These are phyloP conservation scores for Spodoptera littoralis DNA, from an alignment of 2,888 invertebrate genomes.

Conservation along the genomic window DNA sequence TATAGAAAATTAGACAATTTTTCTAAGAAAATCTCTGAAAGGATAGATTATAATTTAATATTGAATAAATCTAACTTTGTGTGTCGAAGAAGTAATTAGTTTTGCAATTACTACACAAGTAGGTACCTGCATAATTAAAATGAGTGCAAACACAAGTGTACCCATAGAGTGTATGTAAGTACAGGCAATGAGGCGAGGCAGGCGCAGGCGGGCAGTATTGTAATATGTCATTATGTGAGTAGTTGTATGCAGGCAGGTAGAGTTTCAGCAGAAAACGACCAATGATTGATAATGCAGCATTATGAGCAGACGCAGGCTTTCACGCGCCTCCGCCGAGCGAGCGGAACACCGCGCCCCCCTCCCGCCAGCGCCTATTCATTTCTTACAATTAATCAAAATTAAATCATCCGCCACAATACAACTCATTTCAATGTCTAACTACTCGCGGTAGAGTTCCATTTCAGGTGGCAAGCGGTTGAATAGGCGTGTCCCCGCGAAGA, in stretches of 20 bases:
- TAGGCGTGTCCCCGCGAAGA: constrained; percentile 86
- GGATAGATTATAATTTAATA: no score
- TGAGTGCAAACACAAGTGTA: constrained; percentile 7
- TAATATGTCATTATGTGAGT: constrained; percentile 35
- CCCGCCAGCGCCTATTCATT: constrained; percentile 75
- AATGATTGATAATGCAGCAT: constrained; percentile 73
- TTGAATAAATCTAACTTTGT: no score
- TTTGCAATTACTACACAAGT: constrained; percentile 2
- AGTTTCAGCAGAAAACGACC: constrained; percentile 52
- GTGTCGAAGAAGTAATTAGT: constrained; percentile 4
- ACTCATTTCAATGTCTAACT: constrained; percentile 66
- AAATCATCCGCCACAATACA: constrained; percentile 74
- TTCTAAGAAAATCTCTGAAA: no score
- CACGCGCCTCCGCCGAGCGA: constrained; percentile 34
- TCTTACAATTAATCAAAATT: constrained; percentile 89
- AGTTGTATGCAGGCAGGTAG: constrained; percentile 36
- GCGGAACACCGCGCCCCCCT: constrained; percentile 32
- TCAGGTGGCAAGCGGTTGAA: constrained; percentile 62
- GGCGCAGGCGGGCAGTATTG: not conserved
- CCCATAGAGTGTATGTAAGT: no score
- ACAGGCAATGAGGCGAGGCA: not conserved
- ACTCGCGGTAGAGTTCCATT: constrained; percentile 63
- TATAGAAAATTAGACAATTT: no score
- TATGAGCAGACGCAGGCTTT: constrained; percentile 60
- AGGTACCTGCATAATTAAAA: constrained; percentile 7